phyloP scores from a whole-genome alignment of 2,888 invertebrate species.

The Psococerastis gibbosa region DNA sequence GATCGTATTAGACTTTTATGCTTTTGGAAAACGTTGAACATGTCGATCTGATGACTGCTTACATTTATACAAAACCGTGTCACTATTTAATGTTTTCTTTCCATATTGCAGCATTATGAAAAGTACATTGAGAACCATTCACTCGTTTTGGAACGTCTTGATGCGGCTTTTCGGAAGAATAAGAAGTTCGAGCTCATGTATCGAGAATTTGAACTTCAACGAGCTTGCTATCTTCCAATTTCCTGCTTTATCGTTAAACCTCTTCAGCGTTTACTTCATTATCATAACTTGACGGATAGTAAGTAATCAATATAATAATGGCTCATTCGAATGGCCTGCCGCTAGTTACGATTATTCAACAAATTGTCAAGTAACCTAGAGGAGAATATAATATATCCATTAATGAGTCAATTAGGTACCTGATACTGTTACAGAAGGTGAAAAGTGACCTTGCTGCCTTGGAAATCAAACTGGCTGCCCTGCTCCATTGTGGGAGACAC shows the following conservation, averaged over 20 bases:
- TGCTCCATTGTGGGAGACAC: too few relatives aligned
- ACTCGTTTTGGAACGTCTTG: constrained; percentile 57
- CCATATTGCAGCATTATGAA: constrained; percentile 37
- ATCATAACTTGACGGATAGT: constrained; percentile 58
- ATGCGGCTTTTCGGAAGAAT: constrained; percentile 53
- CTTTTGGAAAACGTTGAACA: constrained; percentile 11
- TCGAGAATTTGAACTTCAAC: constrained; percentile 61
- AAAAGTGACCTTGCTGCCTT: too few relatives aligned
- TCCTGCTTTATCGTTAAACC: constrained; percentile 66
- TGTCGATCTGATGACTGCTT: too few relatives aligned
- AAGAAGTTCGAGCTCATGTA: constrained; percentile 47
- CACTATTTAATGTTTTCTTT: constrained; percentile 3
- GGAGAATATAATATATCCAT: too few relatives aligned
- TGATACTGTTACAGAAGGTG: too few relatives aligned
- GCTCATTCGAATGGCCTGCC: too few relatives aligned
- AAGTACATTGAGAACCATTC: constrained; percentile 54
- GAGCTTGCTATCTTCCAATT: constrained; percentile 71
- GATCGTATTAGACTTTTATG: constrained; percentile 2
- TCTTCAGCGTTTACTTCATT: constrained; percentile 68
- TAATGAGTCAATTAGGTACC: too few relatives aligned
- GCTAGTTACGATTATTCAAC: too few relatives aligned
- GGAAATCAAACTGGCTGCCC: too few relatives aligned
- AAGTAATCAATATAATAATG: too few relatives aligned
- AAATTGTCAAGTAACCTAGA: too few relatives aligned
- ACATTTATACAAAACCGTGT: too few relatives aligned